These are phyloP conservation scores for Sebastes cheni DNA, from an alignment of 2,797 vertebrate genomes.

Conservation along the genomic window DNA sequence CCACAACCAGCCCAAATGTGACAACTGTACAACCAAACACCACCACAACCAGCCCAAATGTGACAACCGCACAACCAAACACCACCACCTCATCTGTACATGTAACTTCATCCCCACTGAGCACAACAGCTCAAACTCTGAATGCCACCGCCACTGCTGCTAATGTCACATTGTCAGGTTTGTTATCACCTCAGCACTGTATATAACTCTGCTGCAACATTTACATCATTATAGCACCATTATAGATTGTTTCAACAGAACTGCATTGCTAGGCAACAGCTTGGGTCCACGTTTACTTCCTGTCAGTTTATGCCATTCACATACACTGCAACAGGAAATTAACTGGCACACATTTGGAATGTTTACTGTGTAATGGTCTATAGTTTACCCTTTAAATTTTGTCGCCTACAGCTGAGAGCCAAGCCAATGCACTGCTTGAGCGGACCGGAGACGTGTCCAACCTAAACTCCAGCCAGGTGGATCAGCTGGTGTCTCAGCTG, in stretches of 20 bases:
- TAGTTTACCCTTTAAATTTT: not conserved
- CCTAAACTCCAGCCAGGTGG: conserved; percentile 75
- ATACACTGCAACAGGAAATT: no score
- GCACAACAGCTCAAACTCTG: not conserved
- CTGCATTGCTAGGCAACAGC: no score
- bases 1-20: not conserved
- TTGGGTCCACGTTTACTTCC: no score
- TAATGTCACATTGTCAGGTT: conserved; percentile 8
- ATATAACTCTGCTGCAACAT: not conserved
- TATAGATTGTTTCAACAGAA: not conserved
- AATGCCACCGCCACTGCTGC: not conserved
- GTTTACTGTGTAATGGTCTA: no score
- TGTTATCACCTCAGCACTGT: not conserved
- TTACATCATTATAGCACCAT: not conserved
- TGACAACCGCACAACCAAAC: not conserved
- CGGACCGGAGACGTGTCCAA: conserved; percentile 62
- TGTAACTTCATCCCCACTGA: conserved; percentile 4
- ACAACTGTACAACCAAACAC: no score
- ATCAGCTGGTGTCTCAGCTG: conserved; percentile 70
- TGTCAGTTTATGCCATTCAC: no score
- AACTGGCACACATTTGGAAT: no score
- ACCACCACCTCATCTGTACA: not conserved
- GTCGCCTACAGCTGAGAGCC: conserved; percentile 15
- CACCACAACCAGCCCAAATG: not conserved
- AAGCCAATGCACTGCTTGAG: conserved; percentile 58